Percentiles rank a stretch among this genome's conserved stretches.
Conservation (phyloP, 2,797 vertebrate genomes). For the Xenops minutus region DNA sequence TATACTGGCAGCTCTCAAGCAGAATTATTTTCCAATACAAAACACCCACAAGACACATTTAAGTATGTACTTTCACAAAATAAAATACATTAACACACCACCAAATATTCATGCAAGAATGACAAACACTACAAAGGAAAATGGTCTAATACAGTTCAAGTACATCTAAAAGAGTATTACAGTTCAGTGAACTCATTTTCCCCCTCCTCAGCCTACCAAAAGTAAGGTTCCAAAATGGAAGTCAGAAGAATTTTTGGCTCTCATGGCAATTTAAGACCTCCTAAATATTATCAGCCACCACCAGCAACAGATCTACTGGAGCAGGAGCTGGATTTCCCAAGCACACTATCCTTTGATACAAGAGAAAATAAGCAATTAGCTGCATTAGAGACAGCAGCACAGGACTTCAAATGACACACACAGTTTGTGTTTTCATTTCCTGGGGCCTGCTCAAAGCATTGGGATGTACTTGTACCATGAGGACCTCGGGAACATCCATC, state of each 20-base stretch:
- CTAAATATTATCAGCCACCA: neutral
- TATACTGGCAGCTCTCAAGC: conserved; percentile 5
- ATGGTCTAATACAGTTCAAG: neutral
- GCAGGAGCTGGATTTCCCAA: neutral
- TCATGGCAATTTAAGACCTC: neutral
- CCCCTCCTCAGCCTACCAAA: neutral
- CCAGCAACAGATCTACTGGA: neutral
- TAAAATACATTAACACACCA: neutral
- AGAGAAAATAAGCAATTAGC: neutral
- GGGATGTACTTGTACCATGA: neutral
- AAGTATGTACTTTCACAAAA: neutral
- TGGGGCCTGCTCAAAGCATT: neutral
- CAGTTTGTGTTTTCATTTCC: neutral
- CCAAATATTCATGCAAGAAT: neutral
- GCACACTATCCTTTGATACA: neutral
- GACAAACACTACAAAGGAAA: conserved; percentile 1
- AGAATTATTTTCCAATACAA: conserved; percentile 4
- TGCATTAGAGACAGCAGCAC: neutral
- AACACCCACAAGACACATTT: neutral
- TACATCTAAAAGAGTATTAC: neutral
- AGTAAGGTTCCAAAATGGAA: neutral
- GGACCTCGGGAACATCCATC: neutral
- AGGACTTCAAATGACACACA: neutral
- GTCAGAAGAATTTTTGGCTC: neutral
- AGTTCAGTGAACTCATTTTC: neutral